These are phyloP conservation scores for Euwallacea similis DNA, from an alignment of 1,140 invertebrate species.

Conservation along the genomic window DNA sequence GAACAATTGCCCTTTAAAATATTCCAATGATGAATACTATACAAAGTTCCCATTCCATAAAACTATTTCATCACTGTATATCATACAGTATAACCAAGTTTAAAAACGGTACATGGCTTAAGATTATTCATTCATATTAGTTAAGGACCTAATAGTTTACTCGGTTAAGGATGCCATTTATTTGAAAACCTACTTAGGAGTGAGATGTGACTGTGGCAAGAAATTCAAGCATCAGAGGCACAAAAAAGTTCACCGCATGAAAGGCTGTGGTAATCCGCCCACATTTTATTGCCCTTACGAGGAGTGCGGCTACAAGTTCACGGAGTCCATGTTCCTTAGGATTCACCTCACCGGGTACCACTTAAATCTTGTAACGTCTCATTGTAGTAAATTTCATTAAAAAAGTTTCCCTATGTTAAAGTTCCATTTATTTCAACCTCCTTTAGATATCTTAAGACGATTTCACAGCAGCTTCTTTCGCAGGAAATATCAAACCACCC, in stretches of 20 bases:
- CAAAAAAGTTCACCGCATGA: slow-evolving; percentile 29
- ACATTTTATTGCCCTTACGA: slow-evolving; percentile 38
- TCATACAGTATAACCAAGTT: too few relatives aligned
- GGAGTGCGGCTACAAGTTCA: slow-evolving; percentile 36
- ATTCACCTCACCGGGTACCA: slow-evolving; percentile 29
- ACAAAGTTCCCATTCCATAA: too few relatives aligned
- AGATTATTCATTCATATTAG: background rate
- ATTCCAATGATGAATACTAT: too few relatives aligned
- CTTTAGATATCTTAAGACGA: too few relatives aligned
- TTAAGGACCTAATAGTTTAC: background rate
- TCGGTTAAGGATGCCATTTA: background rate
- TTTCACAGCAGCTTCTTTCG: too few relatives aligned
- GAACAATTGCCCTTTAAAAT: too few relatives aligned
- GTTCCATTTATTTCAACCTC: too few relatives aligned
- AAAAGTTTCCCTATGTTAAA: too few relatives aligned
- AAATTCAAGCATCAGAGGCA: slow-evolving; percentile 27
- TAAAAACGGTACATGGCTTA: too few relatives aligned
- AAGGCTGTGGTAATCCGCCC: slow-evolving; percentile 34
- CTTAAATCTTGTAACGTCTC: background rate
- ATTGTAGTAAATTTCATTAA: too few relatives aligned
- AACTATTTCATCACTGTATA: too few relatives aligned
- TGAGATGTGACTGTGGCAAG: slow-evolving; percentile 28
- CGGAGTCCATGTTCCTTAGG: slow-evolving; percentile 30
- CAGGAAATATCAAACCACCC: too few relatives aligned
- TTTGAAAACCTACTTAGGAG: slow-evolving; percentile 4